These are phyloP conservation scores for Pseudoips prasinana DNA, from an alignment of 2,888 invertebrate genomes.

Conservation along the genomic window DNA sequence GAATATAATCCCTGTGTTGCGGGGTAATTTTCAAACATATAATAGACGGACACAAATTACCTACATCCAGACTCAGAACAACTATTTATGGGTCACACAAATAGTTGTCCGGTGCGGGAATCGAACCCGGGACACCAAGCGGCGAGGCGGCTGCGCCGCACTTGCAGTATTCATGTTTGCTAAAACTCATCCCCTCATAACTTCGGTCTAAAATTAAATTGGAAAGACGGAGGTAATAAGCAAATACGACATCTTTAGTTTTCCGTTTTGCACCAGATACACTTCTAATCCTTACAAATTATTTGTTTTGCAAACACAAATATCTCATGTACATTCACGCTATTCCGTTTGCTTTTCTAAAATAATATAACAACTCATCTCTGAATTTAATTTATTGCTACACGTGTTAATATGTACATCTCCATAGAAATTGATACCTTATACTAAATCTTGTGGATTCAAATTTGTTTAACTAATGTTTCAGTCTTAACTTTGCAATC, in stretches of 20 bases:
- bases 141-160: no score
- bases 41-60: no score
- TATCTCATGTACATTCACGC: slow-evolving; percentile 23
- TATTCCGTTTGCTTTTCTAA: slow-evolving; percentile 33
- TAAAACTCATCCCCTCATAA: neutral
- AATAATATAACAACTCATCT: slow-evolving; percentile 42
- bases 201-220: slow-evolving; percentile 6
- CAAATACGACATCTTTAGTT: neutral
- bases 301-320: slow-evolving; percentile 29
- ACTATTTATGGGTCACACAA: no score
- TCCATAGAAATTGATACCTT: slow-evolving; percentile 14
- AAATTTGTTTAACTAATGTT: slow-evolving; percentile 10
- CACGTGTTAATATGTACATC: slow-evolving; percentile 29
- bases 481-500: slow-evolving; percentile 28
- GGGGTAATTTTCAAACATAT: no score
- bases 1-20: no score
- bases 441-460: slow-evolving; percentile 12
- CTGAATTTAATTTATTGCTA: slow-evolving; percentile 35
- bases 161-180: neutral
- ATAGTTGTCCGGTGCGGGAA: no score
- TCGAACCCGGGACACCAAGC: no score
- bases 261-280: slow-evolving; percentile 6
- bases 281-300: slow-evolving; percentile 27
- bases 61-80: no score
- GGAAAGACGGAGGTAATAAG: slow-evolving; percentile 2